phyloP scores from a whole-genome alignment of 2,797 vertebrate species.

The Buphagus erythrorhynchus region DNA sequence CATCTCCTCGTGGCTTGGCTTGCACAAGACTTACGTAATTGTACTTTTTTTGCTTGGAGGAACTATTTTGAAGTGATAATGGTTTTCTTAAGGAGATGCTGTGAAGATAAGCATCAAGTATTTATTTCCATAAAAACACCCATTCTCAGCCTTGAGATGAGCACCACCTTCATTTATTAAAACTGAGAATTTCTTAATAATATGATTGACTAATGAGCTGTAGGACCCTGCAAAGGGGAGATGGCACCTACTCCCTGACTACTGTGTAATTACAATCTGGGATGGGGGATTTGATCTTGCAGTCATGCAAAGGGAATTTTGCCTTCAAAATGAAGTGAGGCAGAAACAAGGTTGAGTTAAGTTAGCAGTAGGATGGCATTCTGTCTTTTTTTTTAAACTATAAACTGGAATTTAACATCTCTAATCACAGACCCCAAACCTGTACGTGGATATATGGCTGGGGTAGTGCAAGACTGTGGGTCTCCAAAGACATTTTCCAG shows the following conservation, averaged over 20 bases:
- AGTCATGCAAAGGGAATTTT: neutral
- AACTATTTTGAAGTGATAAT: constrained; percentile 62
- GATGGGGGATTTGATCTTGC: neutral
- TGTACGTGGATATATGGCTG: neutral
- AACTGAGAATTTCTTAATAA: constrained; percentile 27
- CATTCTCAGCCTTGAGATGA: constrained; percentile 27
- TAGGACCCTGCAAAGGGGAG: constrained; percentile 34
- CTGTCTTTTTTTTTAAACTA: neutral
- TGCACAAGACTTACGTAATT: neutral
- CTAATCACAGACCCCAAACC: neutral
- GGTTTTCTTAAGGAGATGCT: constrained; percentile 35
- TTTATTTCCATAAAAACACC: constrained; percentile 46
- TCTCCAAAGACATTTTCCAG: neutral
- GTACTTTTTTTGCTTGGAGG: neutral
- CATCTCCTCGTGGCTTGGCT: neutral
- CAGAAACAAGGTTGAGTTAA: neutral
- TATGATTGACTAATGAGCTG: neutral
- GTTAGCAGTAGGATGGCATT: neutral
- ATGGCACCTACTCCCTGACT: neutral
- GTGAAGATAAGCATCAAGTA: constrained; percentile 60
- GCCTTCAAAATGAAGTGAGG: neutral
- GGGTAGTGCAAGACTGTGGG: neutral
- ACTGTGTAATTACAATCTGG: constrained; percentile 14
- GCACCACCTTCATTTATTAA: constrained; percentile 36
- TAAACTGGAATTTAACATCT: neutral